Evolutionary conservation across 2,797 vertebrate genomes (phyloP).

Genomic region (Gymnothorax javanicus): DNA sequence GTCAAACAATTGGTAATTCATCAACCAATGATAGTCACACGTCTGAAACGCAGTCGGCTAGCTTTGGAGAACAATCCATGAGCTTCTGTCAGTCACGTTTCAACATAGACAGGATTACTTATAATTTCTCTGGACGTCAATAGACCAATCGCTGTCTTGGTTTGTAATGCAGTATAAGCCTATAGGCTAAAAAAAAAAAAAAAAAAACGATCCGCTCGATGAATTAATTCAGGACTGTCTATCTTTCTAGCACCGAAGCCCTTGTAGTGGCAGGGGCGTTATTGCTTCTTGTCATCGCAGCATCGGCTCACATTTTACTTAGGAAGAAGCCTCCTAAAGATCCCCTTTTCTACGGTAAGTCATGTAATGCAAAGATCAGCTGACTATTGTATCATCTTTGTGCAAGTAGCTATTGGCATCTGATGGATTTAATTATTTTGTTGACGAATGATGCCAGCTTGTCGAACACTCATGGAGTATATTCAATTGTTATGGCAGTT

Average conservation of each 20-base stretch:
- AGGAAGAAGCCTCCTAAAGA: slow-evolving; percentile 83
- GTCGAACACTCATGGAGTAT: background rate
- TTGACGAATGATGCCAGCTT: background rate
- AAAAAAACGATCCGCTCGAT: no score
- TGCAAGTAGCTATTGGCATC: background rate
- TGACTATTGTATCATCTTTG: background rate
- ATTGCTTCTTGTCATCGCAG: slow-evolving; percentile 72
- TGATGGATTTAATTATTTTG: background rate
- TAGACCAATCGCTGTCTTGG: background rate
- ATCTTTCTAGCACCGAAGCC: slow-evolving; percentile 74
- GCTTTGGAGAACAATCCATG: background rate
- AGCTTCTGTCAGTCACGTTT: background rate
- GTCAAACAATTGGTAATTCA: background rate
- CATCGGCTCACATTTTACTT: slow-evolving; percentile 74
- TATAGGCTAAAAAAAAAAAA: background rate
- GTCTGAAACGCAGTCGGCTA: background rate
- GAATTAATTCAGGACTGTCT: background rate
- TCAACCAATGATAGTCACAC: background rate
- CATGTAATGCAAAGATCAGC: background rate
- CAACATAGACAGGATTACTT: background rate
- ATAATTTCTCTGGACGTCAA: background rate
- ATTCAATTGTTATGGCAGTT: background rate
- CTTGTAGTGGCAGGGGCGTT: slow-evolving; percentile 74
- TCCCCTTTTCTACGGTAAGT: slow-evolving; percentile 87
- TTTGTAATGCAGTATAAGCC: background rate